A percentile compares a stretch with the other conserved stretches of the same genome.
Evolutionary conservation across 30 jellyfish, hydroid and myxozoan species (phyloP).

Genomic region (Hydractinia symbiolongicarpus): DNA sequence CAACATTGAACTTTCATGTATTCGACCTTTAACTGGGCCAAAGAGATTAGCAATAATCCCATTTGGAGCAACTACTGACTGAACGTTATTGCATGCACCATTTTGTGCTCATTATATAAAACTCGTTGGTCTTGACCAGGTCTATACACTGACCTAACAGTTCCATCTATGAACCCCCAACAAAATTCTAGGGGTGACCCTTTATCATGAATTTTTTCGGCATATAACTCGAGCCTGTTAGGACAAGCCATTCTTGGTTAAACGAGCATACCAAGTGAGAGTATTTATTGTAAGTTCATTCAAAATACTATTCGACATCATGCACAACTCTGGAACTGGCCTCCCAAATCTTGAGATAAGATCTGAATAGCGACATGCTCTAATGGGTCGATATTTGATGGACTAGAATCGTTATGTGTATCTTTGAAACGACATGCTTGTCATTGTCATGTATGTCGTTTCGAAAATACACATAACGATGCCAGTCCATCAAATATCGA

Average conservation of each 20-base stretch:
- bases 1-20: slow-evolving; percentile 30
- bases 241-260: slow-evolving; percentile 50
- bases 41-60: slow-evolving; percentile 53
- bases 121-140: slow-evolving; percentile 40
- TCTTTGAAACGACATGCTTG: slow-evolving; percentile 39
- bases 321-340: slow-evolving; percentile 59
- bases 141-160: slow-evolving; percentile 51
- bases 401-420: slow-evolving; percentile 39
- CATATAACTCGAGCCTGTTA: slow-evolving; percentile 38
- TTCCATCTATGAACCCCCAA: slow-evolving; percentile 58
- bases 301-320: slow-evolving; percentile 28
- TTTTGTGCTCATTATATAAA: slow-evolving; percentile 55
- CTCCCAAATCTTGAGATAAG: slow-evolving; percentile 47
- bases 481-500: slow-evolving; percentile 31
- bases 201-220: slow-evolving; percentile 32
- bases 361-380: slow-evolving; percentile 24
- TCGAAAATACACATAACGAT: slow-evolving; percentile 37
- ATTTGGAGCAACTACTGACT: slow-evolving; percentile 53
- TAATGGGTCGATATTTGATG: slow-evolving; percentile 39
- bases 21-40: slow-evolving; percentile 38
- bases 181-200: slow-evolving; percentile 52
- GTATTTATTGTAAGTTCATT: slow-evolving; percentile 5
- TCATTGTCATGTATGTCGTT: slow-evolving; percentile 43
- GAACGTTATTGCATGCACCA: slow-evolving; percentile 58
- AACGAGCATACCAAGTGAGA: slow-evolving; percentile 29